Base-by-base conservation (phyloP, 2,888 invertebrate genomes). In the Pristionchus maxplancki region DNA sequence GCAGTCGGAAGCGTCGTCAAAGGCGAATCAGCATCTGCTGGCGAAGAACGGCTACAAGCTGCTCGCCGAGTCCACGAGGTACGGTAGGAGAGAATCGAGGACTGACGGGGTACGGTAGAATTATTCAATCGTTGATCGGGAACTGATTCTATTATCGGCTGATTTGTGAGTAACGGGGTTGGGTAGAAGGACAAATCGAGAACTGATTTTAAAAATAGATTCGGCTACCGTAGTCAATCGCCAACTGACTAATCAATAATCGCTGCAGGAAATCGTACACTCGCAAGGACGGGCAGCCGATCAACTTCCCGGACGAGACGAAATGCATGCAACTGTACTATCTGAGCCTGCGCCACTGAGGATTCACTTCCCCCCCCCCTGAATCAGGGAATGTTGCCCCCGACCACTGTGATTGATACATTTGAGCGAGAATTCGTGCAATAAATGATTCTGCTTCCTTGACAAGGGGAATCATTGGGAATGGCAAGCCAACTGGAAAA, bases 1-100 rank as follows among this genome's bases (percentile, higher is more conserved):
- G 28, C 62, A 62, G 40, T 84, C 84, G 4, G 84, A 84, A 17
- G 84, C 84, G n/a, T 84, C 84, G 9, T 84, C 84, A 15, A 17
- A 3, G 20, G 84, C 84, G n/a, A 84, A 84, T 58, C 84, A 84
- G 31, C 11, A 1, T 0, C 84, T 84, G 5, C 84, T 84, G 13
- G n/a, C 37, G 37, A 58, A 64, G 62, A 84, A 84, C 37, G 84
- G 84, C 15, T 84, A 84, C 64, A 31, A 53, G 17, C 31, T 28
- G 37, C 62, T 84, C 37, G 13, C 40, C n/a, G 84, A 84, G 62
- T 37, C 84, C 8, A 53, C n/a, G 81, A 81, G 81, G 81, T 48
- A 50, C 48, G 48, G 48, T 31, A 37, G 71, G 1, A 13, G 1
- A 3, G 31, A 40, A 74, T 74, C 74, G 37, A 74, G 24, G 50